Percentiles rank a stretch among this genome's conserved stretches.
Evolutionary conservation across 2,888 invertebrate genomes (phyloP).

Genomic region (Drosophila algonquin): DNA sequence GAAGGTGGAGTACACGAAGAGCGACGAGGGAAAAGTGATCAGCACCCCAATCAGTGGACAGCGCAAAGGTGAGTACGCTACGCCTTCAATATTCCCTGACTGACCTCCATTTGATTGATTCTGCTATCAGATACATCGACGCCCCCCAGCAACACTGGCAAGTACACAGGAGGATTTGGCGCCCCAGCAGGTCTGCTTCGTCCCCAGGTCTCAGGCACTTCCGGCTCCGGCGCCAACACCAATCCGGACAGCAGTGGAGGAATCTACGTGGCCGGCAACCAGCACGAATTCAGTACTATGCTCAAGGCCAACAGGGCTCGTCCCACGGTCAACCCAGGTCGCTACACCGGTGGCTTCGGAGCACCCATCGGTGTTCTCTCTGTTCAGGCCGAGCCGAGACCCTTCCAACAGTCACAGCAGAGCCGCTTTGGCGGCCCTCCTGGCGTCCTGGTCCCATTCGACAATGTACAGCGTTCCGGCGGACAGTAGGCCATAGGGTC

Average conservation of each 20-base stretch:
- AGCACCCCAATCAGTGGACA: constrained; percentile 67
- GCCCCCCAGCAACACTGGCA: constrained; percentile 52
- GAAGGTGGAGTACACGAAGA: constrained; percentile 82
- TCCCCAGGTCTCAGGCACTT: constrained; percentile 28
- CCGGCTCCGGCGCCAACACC: constrained; percentile 5
- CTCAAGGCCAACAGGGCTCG: constrained; percentile 41
- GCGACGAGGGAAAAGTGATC: constrained; percentile 82
- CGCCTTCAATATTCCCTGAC: background rate
- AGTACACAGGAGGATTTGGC: constrained; percentile 82
- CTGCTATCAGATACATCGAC: constrained; percentile 28
- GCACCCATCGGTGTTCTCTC: constrained; percentile 71
- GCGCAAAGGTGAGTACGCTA: constrained; percentile 63
- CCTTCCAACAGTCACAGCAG: constrained; percentile 52
- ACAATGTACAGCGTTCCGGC: constrained; percentile 70
- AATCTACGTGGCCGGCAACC: constrained; percentile 65
- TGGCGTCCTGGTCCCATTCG: constrained; percentile 81
- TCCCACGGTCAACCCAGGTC: constrained; percentile 50
- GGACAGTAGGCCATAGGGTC: constrained; percentile 50
- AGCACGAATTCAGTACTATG: constrained; percentile 52
- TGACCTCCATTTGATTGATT: background rate
- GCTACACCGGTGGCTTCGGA: constrained; percentile 76
- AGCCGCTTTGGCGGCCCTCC: constrained; percentile 83
- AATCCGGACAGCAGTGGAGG: constrained; percentile 11
- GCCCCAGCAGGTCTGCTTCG: constrained; percentile 58
- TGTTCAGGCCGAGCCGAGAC: constrained; percentile 61